Base-by-base conservation (phyloP, 2,888 invertebrate species). In the Helleia helle region DNA sequence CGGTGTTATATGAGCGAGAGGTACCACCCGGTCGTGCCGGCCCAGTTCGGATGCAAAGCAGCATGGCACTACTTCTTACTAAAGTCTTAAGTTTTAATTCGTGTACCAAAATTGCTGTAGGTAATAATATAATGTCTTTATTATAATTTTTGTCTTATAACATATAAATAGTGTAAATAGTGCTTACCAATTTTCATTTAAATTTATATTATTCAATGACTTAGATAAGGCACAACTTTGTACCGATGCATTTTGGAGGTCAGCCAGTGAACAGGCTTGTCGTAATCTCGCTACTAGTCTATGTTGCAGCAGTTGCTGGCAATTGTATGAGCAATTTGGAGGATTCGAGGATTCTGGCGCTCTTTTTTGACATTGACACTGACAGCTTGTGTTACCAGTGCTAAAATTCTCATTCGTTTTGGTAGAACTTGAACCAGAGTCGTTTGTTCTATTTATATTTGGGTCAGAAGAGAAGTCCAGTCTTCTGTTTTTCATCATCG, bases 191-290 rank as follows among this genome's bases (percentile, higher is more conserved):
- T 55, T 47, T 18, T 58, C 58, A 29, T 46, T 49, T n/a, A 50
- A 17, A 38, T 42, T 55, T 3, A 80, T 61, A 47, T 62, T 73
- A 46, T 65, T 76, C 25, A 76, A 50, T 0, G 80, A 77, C 13
- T 55, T 58, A 2, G 76, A 69, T n/a, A 69, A 28, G 0, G 52
- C 47, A 47, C 69, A 64, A 1, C 58, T 52, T 7, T 64, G 59
- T 0, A 55, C 36, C 0, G 59, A 36, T 1, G 51, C 46, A 41
- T 65, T 69, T 14, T 74, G 71, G 17, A 81, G 51, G 46, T 81
- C 81, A 0, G 63, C 74, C 2, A 81, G 45, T 0, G 81, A 81
- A 31, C 75, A 72, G 0, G 80, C 75, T 4, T 73, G 76, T 5
- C 74, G 54, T 25, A 80, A 44, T 8, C 71, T 60, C 0, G 74